phyloP scores from a whole-genome alignment of 2,113 vertebrate genomes.

The Neomonachus schauinslandi region DNA sequence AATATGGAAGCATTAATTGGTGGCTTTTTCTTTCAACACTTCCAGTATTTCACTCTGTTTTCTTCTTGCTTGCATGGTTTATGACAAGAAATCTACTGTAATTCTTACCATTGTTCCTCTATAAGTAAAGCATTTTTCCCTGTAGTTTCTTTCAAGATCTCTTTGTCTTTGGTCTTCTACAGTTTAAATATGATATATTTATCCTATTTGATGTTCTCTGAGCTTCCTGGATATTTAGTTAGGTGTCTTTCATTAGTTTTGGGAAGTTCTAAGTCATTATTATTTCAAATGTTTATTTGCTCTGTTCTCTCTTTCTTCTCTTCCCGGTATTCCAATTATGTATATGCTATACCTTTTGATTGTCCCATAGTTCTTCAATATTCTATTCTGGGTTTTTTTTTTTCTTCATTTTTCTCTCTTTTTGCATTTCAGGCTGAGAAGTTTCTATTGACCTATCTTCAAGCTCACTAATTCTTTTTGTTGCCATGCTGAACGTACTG shows the following conservation, averaged over 20 bases:
- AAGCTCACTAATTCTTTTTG: not conserved
- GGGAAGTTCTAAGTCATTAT: not conserved
- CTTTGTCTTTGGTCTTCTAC: not conserved
- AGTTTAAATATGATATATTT: not conserved
- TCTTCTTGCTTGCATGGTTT: not conserved
- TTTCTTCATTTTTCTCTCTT: not conserved
- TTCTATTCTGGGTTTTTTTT: not conserved
- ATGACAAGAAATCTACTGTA: not conserved
- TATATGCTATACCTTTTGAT: not conserved
- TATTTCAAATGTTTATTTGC: not conserved
- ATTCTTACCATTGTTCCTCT: not conserved
- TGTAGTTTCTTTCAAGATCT: not conserved
- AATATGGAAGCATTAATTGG: not conserved
- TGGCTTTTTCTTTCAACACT: not conserved
- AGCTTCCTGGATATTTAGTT: not conserved
- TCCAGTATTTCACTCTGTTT: not conserved
- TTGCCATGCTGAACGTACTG: not conserved
- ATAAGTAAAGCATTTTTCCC: not conserved
- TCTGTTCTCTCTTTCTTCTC: not conserved
- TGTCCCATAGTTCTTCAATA: not conserved
- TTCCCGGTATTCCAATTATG: not conserved
- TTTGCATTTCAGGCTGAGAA: not conserved
- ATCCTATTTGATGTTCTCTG: not conserved
- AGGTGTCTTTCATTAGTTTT: not conserved
- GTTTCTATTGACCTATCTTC: not conserved